Conservation (phyloP, 2,113 vertebrate genomes). For the Ranitomeya variabilis region DNA sequence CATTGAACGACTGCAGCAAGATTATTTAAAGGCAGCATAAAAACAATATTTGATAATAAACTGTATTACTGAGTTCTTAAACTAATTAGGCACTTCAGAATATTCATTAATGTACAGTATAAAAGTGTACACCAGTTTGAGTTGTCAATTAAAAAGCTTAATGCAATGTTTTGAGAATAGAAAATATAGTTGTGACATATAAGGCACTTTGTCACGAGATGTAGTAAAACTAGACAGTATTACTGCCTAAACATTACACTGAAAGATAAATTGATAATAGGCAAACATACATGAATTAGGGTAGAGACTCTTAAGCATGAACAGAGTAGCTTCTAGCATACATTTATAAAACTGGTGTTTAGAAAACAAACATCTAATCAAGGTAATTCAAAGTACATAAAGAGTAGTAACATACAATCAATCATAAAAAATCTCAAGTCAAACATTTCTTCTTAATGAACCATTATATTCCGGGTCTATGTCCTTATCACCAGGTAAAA, state of each 20-base stretch:
- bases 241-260: neutral
- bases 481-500: constrained; percentile 64
- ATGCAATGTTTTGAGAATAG: neutral
- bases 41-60: neutral
- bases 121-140: neutral
- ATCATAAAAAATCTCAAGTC: neutral
- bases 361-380: constrained; percentile 15
- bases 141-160: neutral
- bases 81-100: constrained; percentile 11
- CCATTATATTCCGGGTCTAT: constrained; percentile 28
- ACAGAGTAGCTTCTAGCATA: neutral
- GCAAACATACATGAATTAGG: neutral
- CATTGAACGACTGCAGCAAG: neutral
- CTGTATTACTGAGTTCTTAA: neutral
- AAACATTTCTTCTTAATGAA: constrained; percentile 32
- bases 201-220: constrained; percentile 12
- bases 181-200: neutral
- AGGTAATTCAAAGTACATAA: neutral
- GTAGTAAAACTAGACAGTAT: neutral
- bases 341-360: neutral
- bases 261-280: neutral
- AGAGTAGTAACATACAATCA: neutral
- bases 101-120: neutral
- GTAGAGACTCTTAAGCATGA: neutral
- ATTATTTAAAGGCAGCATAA: neutral